Percentiles rank a stretch among this genome's conserved stretches.
Evolutionary conservation across 2,888 invertebrate species (phyloP).

Genomic region (Epinotia demarniana): DNA sequence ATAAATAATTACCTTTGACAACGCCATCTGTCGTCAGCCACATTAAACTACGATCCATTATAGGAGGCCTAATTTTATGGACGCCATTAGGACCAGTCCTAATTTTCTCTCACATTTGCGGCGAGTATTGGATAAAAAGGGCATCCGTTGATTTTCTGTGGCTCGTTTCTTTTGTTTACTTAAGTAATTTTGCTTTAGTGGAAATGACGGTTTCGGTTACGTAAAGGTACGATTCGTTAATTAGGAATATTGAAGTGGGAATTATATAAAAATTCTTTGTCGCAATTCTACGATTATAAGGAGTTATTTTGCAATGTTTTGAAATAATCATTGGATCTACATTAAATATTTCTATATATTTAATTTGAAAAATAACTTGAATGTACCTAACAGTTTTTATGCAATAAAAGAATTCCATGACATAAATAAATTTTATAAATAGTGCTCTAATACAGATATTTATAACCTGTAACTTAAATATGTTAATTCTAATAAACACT

Average conservation of each 20-base stretch:
- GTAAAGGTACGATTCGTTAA: background rate
- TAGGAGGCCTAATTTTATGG: slow-evolving; percentile 3
- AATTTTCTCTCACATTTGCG: slow-evolving; percentile 17
- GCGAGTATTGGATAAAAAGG: slow-evolving; percentile 4
- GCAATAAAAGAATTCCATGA: too few species aligned
- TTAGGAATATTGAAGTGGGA: background rate
- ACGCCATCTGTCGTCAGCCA: background rate
- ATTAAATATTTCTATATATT: too few species aligned
- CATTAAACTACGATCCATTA: background rate
- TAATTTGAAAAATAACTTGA: too few species aligned
- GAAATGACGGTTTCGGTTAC: background rate
- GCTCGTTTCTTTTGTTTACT: slow-evolving; percentile 13
- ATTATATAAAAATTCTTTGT: background rate
- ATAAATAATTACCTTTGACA: background rate
- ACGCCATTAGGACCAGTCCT: background rate
- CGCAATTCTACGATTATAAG: too few species aligned
- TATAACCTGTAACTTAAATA: too few species aligned
- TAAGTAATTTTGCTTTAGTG: slow-evolving; percentile 17
- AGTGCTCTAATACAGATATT: too few species aligned
- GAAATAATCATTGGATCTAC: too few species aligned
- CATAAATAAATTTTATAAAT: too few species aligned
- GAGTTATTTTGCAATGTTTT: too few species aligned
- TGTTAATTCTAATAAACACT: too few species aligned
- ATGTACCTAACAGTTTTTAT: too few species aligned
- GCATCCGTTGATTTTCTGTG: slow-evolving; percentile 14